phyloP scores from a whole-genome alignment of 1,140 invertebrate genomes.

The Spodoptera litura region DNA sequence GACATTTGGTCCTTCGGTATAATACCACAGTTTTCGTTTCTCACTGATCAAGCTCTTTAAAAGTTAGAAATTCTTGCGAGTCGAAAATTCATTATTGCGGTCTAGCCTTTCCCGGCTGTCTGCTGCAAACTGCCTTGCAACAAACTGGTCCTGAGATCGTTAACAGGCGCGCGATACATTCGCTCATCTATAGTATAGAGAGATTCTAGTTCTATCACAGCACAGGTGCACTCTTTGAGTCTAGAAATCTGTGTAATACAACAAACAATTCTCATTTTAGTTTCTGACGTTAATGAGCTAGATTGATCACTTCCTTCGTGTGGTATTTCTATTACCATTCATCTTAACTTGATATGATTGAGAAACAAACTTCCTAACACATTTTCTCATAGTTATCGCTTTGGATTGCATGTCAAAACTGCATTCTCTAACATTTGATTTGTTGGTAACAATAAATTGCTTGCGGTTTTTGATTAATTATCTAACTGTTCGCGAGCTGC shows the following conservation, averaged over 20 bases:
- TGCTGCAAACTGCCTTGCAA: conserved; percentile 14
- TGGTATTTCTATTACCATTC: conserved; percentile 19
- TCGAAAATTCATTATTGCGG: conserved; percentile 8
- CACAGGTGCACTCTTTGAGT: not conserved
- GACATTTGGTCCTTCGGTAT: not conserved
- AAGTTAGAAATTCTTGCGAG: conserved; percentile 17
- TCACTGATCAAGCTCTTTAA: not conserved
- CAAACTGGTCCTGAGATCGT: conserved; percentile 25
- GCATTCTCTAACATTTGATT: conserved; percentile 40
- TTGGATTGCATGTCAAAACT: conserved; percentile 32
- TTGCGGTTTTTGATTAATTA: conserved; percentile 45
- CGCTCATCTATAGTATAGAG: conserved; percentile 21
- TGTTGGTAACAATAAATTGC: conserved; percentile 42
- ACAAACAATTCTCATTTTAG: conserved; percentile 4
- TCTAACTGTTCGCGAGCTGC: conserved; percentile 11
- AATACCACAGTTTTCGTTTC: not conserved
- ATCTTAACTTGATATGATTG: conserved; percentile 22
- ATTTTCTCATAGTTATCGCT: conserved; percentile 38
- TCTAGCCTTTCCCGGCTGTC: conserved; percentile 13
- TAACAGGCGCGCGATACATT: conserved; percentile 25
- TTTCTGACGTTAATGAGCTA: not conserved
- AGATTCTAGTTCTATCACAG: conserved; percentile 22
- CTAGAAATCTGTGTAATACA: conserved; percentile 8
- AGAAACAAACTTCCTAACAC: conserved; percentile 32
- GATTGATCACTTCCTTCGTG: not conserved